Conservation (phyloP, 2,888 invertebrate genomes). For the Tetranychus truncatus region DNA sequence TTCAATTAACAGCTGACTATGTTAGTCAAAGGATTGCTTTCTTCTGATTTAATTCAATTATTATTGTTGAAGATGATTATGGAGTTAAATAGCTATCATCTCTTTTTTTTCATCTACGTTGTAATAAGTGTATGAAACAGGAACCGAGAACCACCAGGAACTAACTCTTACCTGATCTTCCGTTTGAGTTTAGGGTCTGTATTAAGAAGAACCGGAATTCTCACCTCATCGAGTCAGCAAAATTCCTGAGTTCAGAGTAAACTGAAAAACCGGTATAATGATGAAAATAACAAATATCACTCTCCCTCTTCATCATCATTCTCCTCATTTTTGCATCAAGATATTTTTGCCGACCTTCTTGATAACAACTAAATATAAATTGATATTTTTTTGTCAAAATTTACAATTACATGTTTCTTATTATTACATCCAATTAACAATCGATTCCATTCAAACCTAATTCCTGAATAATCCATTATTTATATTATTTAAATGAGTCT, state of each 20-base stretch:
- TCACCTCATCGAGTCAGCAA: neutral
- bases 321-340: too few relatives aligned
- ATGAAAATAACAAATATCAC: neutral
- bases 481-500: too few relatives aligned
- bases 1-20: neutral
- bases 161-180: neutral
- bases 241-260: neutral
- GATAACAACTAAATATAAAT: too few relatives aligned
- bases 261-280: neutral
- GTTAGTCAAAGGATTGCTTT: neutral
- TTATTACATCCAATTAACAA: too few relatives aligned
- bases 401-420: too few relatives aligned
- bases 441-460: too few relatives aligned
- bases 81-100: neutral
- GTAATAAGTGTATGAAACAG: neutral
- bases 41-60: neutral
- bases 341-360: too few relatives aligned
- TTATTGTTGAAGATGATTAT: neutral
- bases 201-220: neutral
- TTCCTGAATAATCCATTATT: too few relatives aligned
- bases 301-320: too few relatives aligned
- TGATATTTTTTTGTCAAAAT: too few relatives aligned
- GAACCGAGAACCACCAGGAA: neutral
- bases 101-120: neutral
- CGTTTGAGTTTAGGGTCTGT: neutral